A percentile compares a stretch with the other conserved stretches of the same genome.
phyloP scores from a whole-genome alignment of 2,888 invertebrate genomes.

The Plebejus melissa region DNA sequence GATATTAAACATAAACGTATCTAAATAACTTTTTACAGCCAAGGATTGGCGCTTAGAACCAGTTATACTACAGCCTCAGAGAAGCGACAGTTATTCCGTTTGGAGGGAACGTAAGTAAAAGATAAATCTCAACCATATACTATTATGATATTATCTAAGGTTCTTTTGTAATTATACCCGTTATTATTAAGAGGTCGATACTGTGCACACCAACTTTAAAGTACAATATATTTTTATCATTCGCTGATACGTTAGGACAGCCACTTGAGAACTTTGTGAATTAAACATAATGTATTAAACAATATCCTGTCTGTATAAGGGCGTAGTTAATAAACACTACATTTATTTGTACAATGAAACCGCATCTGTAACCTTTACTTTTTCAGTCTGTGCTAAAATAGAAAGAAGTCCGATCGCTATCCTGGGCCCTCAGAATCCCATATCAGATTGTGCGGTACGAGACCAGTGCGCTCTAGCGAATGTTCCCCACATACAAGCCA shows the following conservation, averaged over 20 bases:
- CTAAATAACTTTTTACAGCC: conserved; percentile 29
- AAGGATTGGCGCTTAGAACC: conserved; percentile 49
- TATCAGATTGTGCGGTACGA: conserved; percentile 57
- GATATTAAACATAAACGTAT: too few relatives aligned
- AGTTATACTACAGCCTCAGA: conserved; percentile 46
- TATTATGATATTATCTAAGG: too few relatives aligned
- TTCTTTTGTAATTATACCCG: not conserved
- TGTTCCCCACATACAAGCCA: conserved; percentile 67
- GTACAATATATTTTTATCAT: too few relatives aligned
- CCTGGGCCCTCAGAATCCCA: conserved; percentile 62
- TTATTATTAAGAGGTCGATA: too few relatives aligned
- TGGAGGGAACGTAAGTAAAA: conserved; percentile 59
- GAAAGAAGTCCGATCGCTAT: conserved; percentile 55
- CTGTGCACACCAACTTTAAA: not conserved
- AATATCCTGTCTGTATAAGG: too few relatives aligned
- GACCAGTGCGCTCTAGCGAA: conserved; percentile 60
- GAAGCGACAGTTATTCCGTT: conserved; percentile 58
- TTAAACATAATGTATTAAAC: too few relatives aligned
- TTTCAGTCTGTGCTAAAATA: conserved; percentile 55
- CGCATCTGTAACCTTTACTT: not conserved
- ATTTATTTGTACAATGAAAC: too few relatives aligned
- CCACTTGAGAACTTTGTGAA: too few relatives aligned
- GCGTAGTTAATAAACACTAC: too few relatives aligned
- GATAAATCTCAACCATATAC: not conserved
- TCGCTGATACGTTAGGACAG: too few relatives aligned